Base-by-base conservation (phyloP, 2,797 vertebrate species). In the Syngnathus rostellatus region DNA sequence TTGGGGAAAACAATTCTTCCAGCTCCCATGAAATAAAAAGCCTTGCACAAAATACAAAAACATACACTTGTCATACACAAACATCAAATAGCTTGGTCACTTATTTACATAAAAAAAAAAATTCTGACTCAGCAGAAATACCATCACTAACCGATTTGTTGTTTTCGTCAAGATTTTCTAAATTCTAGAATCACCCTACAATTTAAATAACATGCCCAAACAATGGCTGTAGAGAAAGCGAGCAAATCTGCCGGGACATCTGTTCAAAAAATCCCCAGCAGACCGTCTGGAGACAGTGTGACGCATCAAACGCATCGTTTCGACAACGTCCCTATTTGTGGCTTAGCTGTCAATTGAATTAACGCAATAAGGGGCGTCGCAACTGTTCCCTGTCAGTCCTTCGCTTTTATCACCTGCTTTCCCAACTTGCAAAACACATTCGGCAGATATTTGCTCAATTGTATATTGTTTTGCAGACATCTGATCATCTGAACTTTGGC, bases 341-440 rank as follows among this genome's bases (percentile, higher is more conserved):
- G 86, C 81, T 88, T 86, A 86, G 79, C 64, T 66, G 54, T 64
- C 84, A 86, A 86, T 89, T 84, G 68, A 89, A 90, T 90, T 86
- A 88, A 76, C 79, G 80, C 16, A 4, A 82, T 87, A 76, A 81
- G 72, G 83, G 83, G 82, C 81, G 82, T 84, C 86, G 85, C 85
- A 81, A 80, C 80, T 83, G 81, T 78, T 66, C 9, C 68, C 70
- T 76, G 80, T 75, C 58, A 60, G 38, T 83, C 85, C 68, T 23
- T 38, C 57, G 40, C 81, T 81, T 73, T 86, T 82, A 85, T 84
- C 81, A 19, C 82, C 6, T 76, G 81, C 69, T 79, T 80, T 81
- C 77, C 74, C 76, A 75, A 74, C 77, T 70, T 46, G 7, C 2
- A 48, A 23, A 43, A n/a, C 8, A n/a, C 59, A 9, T 59, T 38